phyloP scores from a whole-genome alignment of 2,797 vertebrate species.

The Coracias cyanogaster region DNA sequence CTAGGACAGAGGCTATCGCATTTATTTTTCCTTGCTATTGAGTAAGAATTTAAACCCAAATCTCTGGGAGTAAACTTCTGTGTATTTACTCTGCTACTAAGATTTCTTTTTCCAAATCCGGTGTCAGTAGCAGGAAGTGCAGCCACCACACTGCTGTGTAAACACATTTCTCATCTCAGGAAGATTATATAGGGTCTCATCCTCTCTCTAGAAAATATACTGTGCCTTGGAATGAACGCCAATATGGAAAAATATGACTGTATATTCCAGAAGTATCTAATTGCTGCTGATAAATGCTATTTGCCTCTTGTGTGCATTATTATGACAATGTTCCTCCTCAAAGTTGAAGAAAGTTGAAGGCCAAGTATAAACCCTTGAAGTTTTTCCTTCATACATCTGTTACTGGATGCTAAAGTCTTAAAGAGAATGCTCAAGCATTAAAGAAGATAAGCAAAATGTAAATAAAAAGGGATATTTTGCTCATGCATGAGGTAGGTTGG shows the following conservation, averaged over 20 bases:
- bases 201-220: not conserved
- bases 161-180: not conserved
- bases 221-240: not conserved
- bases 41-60: not conserved
- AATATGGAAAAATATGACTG: not conserved
- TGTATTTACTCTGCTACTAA: not conserved
- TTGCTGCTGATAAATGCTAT: not conserved
- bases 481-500: not conserved
- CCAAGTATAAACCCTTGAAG: not conserved
- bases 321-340: not conserved
- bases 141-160: not conserved
- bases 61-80: not conserved
- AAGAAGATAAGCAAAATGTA: not conserved
- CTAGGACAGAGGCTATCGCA: not conserved
- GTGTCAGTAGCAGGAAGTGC: not conserved
- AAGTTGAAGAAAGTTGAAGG: not conserved
- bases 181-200: not conserved
- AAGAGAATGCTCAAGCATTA: not conserved
- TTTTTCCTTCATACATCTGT: not conserved
- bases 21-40: slow-evolving; percentile 12
- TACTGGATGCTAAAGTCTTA: not conserved
- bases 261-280: slow-evolving; percentile 4
- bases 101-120: not conserved
- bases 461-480: not conserved
- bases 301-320: not conserved